Base-by-base conservation (phyloP, 2,888 invertebrate genomes). In the Agrotis exclamationis region DNA sequence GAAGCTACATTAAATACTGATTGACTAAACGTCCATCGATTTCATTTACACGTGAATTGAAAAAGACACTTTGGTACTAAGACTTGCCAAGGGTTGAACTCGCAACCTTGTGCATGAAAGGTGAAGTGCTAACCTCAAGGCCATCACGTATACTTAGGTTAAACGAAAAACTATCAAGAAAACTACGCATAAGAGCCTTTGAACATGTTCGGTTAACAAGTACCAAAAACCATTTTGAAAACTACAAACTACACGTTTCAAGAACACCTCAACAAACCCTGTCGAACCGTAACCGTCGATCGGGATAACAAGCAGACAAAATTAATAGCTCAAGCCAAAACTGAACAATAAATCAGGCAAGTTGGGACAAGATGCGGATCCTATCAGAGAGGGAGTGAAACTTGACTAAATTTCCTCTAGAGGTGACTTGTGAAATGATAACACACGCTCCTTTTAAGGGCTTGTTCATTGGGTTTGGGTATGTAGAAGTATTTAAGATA, bases 391-490 rank as follows among this genome's bases (percentile, higher is more conserved):
- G 50, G 65, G 59, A 54, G 62, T 59, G 47, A 83, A 72, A 74
- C 70, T 82, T 62, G 47, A 59, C 71, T 58, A 63, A 81, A 68
- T 85, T 79, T 62, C 50, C 63, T 75, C 33, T 28, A 60, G 70
- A 79, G 82, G 84, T 83, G 84, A 82, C 82, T 80, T 82, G 82
- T 80, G 6, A 68, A 77, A 76, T 66, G 82, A 83, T 83, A 83
- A 81, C 81, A 83, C 70, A 73, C 62, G 64, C 78, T 59, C 18
- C 11, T 4, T 79, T 56, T 47, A 9, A 33, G 54, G 54, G 56
- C 44, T 67, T 20, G 24, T 59, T 79, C 66, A 70, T 65, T 70
- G 63, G 56, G 24, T 71, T 53, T 24, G 18, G 22, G 28, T 56
- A 5, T 64, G 48, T 14, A 2, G 16, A 47, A 45, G 4, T 22